These are phyloP conservation scores for Lophochroa leadbeateri DNA, from an alignment of 2,113 vertebrate genomes.

Conservation along the genomic window DNA sequence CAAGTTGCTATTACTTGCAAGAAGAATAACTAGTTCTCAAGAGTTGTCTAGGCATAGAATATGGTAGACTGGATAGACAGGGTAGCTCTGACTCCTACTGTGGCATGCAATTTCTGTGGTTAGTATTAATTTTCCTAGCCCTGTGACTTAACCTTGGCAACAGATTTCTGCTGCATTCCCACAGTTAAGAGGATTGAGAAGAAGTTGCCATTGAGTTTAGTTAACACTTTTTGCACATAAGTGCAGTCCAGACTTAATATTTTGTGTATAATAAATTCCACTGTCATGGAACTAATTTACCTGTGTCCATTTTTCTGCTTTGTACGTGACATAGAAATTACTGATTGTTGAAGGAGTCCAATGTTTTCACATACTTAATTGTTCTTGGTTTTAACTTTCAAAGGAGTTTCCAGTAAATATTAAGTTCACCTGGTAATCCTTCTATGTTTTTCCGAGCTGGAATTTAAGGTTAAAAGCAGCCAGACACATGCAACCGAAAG, in stretches of 20 bases:
- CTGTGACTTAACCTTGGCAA: neutral
- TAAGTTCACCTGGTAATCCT: slow-evolving; percentile 76
- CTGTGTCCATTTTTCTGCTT: neutral
- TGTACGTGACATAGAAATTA: neutral
- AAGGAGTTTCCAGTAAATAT: slow-evolving; percentile 95
- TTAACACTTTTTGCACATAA: neutral
- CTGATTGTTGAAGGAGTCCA: neutral
- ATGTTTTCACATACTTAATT: neutral
- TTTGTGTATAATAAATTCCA: neutral
- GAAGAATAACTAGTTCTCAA: neutral
- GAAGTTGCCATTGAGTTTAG: neutral
- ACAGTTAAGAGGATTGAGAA: neutral
- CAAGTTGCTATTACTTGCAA: neutral
- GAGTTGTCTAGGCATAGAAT: neutral
- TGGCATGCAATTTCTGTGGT: neutral
- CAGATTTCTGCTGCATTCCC: neutral
- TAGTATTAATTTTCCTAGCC: neutral
- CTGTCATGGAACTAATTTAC: neutral
- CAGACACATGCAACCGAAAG: neutral
- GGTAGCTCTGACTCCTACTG: neutral
- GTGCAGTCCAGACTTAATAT: neutral
- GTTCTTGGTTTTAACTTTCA: neutral
- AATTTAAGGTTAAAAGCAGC: slow-evolving; percentile 15
- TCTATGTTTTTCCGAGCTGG: neutral
- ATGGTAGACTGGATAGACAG: neutral